Percentiles rank a stretch among this genome's conserved stretches.
Evolutionary conservation across 2,113 vertebrate genomes (phyloP).

Genomic region (Ivindomyrus marchei): DNA sequence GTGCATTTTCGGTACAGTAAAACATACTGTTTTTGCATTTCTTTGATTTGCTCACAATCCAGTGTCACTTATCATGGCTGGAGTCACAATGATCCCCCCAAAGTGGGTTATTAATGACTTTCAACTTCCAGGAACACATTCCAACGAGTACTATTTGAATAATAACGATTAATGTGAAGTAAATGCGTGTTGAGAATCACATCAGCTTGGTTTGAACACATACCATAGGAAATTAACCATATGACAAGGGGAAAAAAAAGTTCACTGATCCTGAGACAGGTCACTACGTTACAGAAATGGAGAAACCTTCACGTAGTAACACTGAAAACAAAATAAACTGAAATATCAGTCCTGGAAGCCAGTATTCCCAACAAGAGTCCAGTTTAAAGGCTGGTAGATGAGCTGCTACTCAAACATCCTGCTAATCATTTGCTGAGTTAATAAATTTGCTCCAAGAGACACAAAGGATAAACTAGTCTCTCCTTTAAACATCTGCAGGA

Average conservation of each 20-base stretch:
- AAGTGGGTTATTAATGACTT: neutral
- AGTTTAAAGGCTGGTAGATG: slow-evolving; percentile 27
- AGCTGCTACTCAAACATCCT: neutral
- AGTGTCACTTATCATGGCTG: neutral
- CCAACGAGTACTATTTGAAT: neutral
- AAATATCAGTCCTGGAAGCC: slow-evolving; percentile 9
- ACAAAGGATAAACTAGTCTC: neutral
- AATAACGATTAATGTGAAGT: neutral
- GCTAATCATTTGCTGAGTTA: neutral
- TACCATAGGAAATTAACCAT: neutral
- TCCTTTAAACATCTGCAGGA: neutral
- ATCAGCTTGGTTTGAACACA: neutral
- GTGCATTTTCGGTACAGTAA: neutral
- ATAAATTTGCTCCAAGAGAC: neutral
- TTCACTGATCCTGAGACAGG: neutral
- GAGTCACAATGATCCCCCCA: neutral
- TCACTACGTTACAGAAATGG: neutral
- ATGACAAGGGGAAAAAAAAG: neutral
- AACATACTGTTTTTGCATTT: neutral
- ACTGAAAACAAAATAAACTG: neutral
- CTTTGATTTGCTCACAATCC: neutral
- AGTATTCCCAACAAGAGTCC: slow-evolving; percentile 31
- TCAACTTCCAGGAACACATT: neutral
- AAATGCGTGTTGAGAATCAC: neutral
- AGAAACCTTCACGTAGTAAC: neutral